A percentile compares a stretch with the other conserved stretches of the same genome.
Evolutionary conservation across 1,140 invertebrate species (phyloP).

Genomic region (Microplitis demolitor): DNA sequence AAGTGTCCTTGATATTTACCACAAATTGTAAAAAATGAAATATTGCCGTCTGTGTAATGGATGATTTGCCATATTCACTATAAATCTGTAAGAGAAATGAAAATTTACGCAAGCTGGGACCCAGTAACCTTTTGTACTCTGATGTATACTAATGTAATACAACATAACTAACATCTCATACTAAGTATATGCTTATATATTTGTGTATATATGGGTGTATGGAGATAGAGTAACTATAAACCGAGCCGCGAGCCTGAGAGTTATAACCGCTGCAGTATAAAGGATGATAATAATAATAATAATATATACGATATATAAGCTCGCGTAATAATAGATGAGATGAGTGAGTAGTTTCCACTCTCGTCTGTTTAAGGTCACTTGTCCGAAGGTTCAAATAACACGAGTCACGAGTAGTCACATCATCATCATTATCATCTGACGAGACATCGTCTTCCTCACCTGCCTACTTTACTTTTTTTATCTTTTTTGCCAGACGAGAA

Average conservation of each 20-base stretch:
- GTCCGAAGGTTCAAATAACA: slow-evolving; percentile 49
- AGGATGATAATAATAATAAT: slow-evolving; percentile 35
- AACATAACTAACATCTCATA: neutral
- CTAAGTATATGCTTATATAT: neutral
- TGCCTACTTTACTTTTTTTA: no score
- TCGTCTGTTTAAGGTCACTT: slow-evolving; percentile 50
- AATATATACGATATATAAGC: slow-evolving; percentile 22
- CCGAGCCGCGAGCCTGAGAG: no score
- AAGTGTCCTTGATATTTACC: neutral
- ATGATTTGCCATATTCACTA: neutral
- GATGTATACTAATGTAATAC: slow-evolving; percentile 30
- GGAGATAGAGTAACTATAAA: no score
- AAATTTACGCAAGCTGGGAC: slow-evolving; percentile 48
- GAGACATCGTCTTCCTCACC: no score
- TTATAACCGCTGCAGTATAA: no score
- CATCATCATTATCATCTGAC: no score
- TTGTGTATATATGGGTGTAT: no score
- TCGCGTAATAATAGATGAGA: slow-evolving; percentile 43
- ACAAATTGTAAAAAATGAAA: neutral
- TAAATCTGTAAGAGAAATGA: slow-evolving; percentile 20
- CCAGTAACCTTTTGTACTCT: slow-evolving; percentile 55
- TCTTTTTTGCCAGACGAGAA: no score
- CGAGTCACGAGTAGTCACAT: slow-evolving; percentile 29
- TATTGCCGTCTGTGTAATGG: no score
- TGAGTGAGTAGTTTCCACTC: neutral